Base-by-base conservation (phyloP, 2,888 invertebrate genomes). In the Rhagophthalmus giganteus region DNA sequence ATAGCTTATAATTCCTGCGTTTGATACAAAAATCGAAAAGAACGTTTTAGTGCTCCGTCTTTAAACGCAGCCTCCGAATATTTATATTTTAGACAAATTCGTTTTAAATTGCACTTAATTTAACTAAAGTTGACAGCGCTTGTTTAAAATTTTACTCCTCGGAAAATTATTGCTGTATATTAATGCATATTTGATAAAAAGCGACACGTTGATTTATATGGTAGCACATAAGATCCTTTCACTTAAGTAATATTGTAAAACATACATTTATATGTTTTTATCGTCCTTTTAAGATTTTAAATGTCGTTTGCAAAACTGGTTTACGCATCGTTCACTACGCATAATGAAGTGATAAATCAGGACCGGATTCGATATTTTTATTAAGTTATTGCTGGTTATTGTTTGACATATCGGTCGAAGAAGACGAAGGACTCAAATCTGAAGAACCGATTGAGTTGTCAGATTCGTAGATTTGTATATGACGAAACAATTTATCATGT, bases 401-500 rank as follows among this genome's bases (percentile, higher is more conserved):
- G 7, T 5, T 7, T 7, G 34, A 34, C 16, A 11, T 34, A 9
- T 34, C 24, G 24, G 34, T 34, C 34, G 24, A 16, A 16, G 24
- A 34, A 9, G 34, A 34, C 20, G 13, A n/a, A 13, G 11, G 14
- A 32, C 7, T 32, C 16, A 32, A 32, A 14, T 10, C 10, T 20
- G 11, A 34, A 15, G 24, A 34, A 34, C 16, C 20, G 65, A 71
- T 71, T 68, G 69, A 71, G 70, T 63, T 64, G 69, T 71, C 71
- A 67, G 62, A 63, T 63, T 67, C 69, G 70, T 70, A 67, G 66
- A 71, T 70, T 65, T 58, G 34, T 59, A 58, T 61, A 55, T 59
- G 62, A 57, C 54, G 57, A 40, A 57, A 57, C 66, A 57, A 70
- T 71, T 68, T 68, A 71, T 70, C 69, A 69, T 64, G 54, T 49